Conservation (phyloP, 2,888 invertebrate species). For the Luperina nickerlii region DNA sequence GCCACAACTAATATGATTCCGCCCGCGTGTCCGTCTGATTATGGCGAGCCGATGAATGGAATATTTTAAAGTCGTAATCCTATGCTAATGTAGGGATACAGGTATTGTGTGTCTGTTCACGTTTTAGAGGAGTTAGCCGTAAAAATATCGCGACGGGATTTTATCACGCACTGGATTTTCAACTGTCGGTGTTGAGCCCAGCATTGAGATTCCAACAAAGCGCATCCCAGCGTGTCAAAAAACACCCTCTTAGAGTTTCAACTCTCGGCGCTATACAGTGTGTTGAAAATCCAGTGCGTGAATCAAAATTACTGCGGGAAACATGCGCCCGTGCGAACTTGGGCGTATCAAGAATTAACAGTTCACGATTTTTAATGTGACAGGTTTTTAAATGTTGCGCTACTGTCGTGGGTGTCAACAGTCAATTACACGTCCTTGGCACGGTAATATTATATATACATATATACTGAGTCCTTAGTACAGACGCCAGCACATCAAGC, state of each 20-base stretch:
- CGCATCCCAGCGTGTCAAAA: background rate
- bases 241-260: background rate
- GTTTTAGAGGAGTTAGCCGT: constrained; percentile 17
- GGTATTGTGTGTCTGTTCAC: constrained; percentile 40
- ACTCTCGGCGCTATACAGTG: background rate
- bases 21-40: constrained; percentile 51
- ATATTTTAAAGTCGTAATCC: constrained; percentile 54
- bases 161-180: background rate
- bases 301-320: too few species aligned
- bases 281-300: too few species aligned
- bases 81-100: constrained; percentile 37
- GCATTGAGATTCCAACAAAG: background rate
- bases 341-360: background rate
- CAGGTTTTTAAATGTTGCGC: background rate
- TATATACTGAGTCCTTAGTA: too few species aligned
- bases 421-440: background rate
- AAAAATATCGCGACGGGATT: background rate
- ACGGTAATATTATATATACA: too few species aligned
- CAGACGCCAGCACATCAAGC: too few species aligned
- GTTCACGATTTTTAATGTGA: background rate
- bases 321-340: too few species aligned
- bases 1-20: constrained; percentile 55
- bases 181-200: background rate
- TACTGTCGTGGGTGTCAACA: constrained; percentile 21
- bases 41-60: constrained; percentile 60